A percentile compares a stretch with the other conserved stretches of the same genome.
Evolutionary conservation across 1,140 invertebrate species (phyloP).

Genomic region (Caerostris extrusa): DNA sequence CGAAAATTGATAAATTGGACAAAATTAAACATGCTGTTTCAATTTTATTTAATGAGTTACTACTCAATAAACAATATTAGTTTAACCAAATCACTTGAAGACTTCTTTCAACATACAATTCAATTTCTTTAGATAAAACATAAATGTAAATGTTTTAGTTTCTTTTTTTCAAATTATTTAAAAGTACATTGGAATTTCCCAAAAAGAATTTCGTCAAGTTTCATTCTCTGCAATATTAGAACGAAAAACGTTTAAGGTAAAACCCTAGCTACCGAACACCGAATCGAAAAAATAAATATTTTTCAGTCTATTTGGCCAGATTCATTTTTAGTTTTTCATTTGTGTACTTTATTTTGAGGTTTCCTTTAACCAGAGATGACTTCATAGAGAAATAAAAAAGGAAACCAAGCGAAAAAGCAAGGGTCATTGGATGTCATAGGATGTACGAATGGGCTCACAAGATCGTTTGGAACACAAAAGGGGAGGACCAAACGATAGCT

Average conservation of each 20-base stretch:
- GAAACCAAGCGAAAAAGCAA: constrained; percentile 51
- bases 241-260: not conserved
- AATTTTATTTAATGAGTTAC: too few relatives aligned
- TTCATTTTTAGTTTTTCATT: constrained; percentile 11
- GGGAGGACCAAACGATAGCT: constrained; percentile 54
- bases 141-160: too few relatives aligned
- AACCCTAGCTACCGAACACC: not conserved
- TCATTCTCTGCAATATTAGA: not conserved
- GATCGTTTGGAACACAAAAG: constrained; percentile 65
- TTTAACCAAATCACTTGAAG: too few relatives aligned
- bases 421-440: constrained; percentile 66
- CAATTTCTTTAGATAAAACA: too few relatives aligned
- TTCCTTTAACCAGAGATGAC: constrained; percentile 57
- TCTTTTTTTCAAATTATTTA: too few relatives aligned
- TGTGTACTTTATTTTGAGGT: constrained; percentile 44
- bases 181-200: not conserved
- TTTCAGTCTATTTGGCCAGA: not conserved
- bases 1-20: too few relatives aligned
- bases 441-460: constrained; percentile 53
- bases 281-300: not conserved
- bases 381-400: constrained; percentile 59
- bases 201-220: not conserved
- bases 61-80: too few relatives aligned
- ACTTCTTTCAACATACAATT: too few relatives aligned
- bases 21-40: too few relatives aligned